Evolutionary conservation across 2,113 vertebrate genomes (phyloP).

Genomic region (Nothoprocta perdicaria): DNA sequence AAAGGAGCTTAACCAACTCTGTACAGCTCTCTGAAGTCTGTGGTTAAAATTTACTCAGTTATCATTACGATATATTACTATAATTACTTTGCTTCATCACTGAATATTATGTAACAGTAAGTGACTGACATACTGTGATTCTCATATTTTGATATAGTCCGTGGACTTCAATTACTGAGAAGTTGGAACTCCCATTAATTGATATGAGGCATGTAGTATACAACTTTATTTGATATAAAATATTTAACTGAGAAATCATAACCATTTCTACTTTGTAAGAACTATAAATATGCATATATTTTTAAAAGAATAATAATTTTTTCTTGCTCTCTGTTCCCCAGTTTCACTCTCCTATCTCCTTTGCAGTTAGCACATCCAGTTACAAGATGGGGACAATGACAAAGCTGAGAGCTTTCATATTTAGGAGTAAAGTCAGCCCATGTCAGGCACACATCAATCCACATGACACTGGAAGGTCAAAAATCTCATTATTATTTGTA

Average conservation of each 20-base stretch:
- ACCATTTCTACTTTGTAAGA: background rate
- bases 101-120: background rate
- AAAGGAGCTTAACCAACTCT: background rate
- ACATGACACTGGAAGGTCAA: background rate
- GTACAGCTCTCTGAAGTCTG: background rate
- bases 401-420: conserved; percentile 38
- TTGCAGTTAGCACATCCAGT: conserved; percentile 3
- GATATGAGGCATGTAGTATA: background rate
- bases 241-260: background rate
- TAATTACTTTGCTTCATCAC: background rate
- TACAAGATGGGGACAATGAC: conserved; percentile 23
- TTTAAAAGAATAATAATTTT: background rate
- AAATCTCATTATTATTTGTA: conserved; percentile 45
- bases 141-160: background rate
- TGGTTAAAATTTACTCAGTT: background rate
- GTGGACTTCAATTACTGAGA: background rate
- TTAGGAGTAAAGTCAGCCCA: conserved; percentile 5
- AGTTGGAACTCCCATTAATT: background rate
- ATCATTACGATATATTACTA: background rate
- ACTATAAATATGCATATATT: background rate
- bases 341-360: background rate
- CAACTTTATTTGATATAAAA: background rate
- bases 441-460: conserved; percentile 31
- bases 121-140: background rate
- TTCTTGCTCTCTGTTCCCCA: background rate